phyloP scores from a whole-genome alignment of 2,113 vertebrate genomes.

The Ceuthmochares aereus region DNA sequence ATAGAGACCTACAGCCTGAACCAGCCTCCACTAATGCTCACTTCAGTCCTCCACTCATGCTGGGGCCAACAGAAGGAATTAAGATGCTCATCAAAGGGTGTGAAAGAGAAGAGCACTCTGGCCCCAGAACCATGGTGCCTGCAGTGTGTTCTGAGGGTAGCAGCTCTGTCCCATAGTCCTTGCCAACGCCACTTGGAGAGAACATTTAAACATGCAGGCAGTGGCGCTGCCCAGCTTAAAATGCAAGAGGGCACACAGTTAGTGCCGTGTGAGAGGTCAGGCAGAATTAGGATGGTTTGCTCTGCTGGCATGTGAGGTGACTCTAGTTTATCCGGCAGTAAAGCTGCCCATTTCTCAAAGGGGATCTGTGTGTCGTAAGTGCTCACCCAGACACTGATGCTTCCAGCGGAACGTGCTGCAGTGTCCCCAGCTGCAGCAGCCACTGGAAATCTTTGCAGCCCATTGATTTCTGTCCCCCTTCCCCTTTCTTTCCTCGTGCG shows the following conservation, averaged over 20 bases:
- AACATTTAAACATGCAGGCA: neutral
- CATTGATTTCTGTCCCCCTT: fast-evolving
- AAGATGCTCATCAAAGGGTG: neutral
- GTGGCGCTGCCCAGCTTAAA: neutral
- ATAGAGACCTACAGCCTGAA: neutral
- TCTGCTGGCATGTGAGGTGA: neutral
- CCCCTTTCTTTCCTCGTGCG: neutral
- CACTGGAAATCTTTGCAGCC: neutral
- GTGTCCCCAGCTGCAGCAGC: neutral
- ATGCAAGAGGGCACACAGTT: neutral
- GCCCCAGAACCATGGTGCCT: neutral
- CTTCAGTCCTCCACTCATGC: neutral
- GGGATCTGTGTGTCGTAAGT: neutral
- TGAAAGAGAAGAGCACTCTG: neutral
- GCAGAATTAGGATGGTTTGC: neutral
- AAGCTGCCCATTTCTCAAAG: neutral
- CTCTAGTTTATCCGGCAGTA: neutral
- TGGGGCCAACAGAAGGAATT: neutral
- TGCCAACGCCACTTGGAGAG: neutral
- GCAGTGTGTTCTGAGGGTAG: neutral
- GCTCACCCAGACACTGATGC: neutral
- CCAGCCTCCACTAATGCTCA: neutral
- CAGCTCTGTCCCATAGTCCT: neutral
- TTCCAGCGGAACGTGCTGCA: neutral
- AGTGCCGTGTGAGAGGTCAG: neutral